A percentile compares a stretch with the other conserved stretches of the same genome.
phyloP scores from a whole-genome alignment of 2,888 invertebrate genomes.

The Pterostichus madidus region DNA sequence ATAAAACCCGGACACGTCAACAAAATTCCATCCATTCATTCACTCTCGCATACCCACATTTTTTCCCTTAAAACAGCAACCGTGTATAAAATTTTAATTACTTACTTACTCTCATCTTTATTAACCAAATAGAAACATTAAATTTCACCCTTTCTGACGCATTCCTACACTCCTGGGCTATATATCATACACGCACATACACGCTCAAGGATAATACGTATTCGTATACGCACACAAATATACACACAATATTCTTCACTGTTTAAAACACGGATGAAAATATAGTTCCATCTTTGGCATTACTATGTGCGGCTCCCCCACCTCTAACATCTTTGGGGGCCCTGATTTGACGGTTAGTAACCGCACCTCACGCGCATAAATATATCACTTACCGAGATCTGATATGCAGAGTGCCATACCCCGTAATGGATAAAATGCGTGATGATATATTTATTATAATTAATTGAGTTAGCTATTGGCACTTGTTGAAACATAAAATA shows the following conservation, averaged over 20 bases:
- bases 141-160: not conserved
- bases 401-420: too few relatives aligned
- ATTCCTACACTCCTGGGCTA: not conserved
- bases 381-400: too few relatives aligned
- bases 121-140: conserved; percentile 52
- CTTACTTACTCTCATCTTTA: conserved; percentile 49
- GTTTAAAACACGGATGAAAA: too few relatives aligned
- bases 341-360: too few relatives aligned
- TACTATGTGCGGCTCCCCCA: too few relatives aligned
- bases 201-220: not conserved
- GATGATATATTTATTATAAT: too few relatives aligned
- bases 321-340: too few relatives aligned
- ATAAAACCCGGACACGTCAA: conserved; percentile 27
- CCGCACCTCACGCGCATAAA: too few relatives aligned
- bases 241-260: not conserved
- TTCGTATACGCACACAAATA: not conserved
- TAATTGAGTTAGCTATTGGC: too few relatives aligned
- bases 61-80: conserved; percentile 43
- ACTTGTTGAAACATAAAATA: too few relatives aligned
- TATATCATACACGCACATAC: conserved; percentile 13
- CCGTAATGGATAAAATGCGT: too few relatives aligned
- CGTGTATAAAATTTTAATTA: conserved; percentile 56
- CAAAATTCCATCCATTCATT: conserved; percentile 29
- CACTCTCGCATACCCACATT: not conserved
- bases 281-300: too few relatives aligned